Percentiles rank a stretch among this genome's conserved stretches.
These are phyloP conservation scores for Gila robusta DNA, from an alignment of 2,797 vertebrate genomes.

Conservation along the genomic window DNA sequence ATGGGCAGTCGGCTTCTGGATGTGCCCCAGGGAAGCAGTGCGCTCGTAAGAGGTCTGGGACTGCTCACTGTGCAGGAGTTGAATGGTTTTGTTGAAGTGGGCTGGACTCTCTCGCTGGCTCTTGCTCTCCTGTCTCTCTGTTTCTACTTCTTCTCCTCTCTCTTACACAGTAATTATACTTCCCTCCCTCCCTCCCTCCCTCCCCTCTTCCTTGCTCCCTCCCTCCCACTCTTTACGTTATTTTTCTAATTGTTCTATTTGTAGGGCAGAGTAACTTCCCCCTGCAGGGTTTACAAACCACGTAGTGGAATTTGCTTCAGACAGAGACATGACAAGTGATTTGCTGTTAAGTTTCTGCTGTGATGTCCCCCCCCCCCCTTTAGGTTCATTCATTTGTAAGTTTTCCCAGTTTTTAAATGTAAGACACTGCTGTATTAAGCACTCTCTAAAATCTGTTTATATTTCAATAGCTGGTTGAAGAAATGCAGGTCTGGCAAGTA, in stretches of 20 bases:
- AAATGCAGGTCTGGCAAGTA: neutral
- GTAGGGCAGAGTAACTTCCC: constrained; percentile 43
- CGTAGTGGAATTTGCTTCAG: constrained; percentile 39
- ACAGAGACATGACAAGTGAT: constrained; percentile 57
- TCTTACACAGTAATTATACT: constrained; percentile 53
- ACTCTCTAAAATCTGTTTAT: no score
- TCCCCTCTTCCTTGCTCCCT: constrained; percentile 43
- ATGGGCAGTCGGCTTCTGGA: constrained; percentile 67
- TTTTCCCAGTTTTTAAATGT: neutral
- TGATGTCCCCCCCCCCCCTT: constrained; percentile 1
- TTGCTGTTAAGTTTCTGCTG: constrained; percentile 38
- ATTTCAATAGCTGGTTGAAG: neutral
- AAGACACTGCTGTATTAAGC: neutral
- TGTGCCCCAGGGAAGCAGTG: constrained; percentile 65
- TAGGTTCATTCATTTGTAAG: constrained; percentile 21
- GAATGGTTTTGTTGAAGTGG: constrained; percentile 74
- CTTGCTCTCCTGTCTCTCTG: constrained; percentile 54
- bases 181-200: constrained; percentile 61
- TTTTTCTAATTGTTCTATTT: constrained; percentile 57
- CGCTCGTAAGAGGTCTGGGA: constrained; percentile 61
- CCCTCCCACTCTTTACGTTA: constrained; percentile 26
- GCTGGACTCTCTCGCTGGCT: constrained; percentile 68
- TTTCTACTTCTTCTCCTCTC: constrained; percentile 55
- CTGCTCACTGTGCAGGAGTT: constrained; percentile 66
- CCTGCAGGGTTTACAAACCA: constrained; percentile 12